Evolutionary conservation across 64 coral and sea anemone genomes (phyloP).

Genomic region (Anthopleura sola): DNA sequence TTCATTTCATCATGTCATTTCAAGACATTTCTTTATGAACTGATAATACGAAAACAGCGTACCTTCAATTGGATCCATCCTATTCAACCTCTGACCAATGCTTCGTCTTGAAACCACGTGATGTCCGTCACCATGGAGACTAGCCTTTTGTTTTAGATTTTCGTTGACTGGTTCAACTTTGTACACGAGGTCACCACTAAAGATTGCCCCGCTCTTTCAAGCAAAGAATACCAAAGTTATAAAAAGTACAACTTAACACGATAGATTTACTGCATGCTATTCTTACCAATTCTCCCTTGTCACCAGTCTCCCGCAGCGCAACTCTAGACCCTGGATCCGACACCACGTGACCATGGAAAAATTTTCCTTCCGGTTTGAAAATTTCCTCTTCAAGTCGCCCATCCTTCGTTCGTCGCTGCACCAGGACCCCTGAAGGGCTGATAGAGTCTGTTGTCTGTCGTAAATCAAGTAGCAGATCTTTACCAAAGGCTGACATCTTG

Average conservation of each 20-base stretch:
- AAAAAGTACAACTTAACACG: background rate
- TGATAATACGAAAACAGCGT: background rate
- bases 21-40: background rate
- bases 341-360: constrained; percentile 35
- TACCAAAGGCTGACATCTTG: constrained; percentile 45
- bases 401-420: constrained; percentile 24
- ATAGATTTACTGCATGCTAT: too few species aligned
- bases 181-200: constrained; percentile 61
- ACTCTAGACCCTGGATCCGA: constrained; percentile 30
- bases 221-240: background rate
- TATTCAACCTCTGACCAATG: background rate
- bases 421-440: background rate
- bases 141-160: constrained; percentile 20
- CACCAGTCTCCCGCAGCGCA: constrained; percentile 1
- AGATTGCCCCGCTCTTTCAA: constrained; percentile 63
- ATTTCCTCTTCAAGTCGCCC: constrained; percentile 20
- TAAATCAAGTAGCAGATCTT: constrained; percentile 18
- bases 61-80: background rate
- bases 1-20: too few species aligned
- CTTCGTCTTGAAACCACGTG: constrained; percentile 79
- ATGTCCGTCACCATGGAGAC: constrained; percentile 1
- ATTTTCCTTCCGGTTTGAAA: constrained; percentile 7
- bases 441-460: background rate
- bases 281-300: constrained; percentile 37
- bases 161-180: constrained; percentile 66